Evolutionary conservation across 2,113 vertebrate species (phyloP).

Genomic region (Pogonocichla stellata): DNA sequence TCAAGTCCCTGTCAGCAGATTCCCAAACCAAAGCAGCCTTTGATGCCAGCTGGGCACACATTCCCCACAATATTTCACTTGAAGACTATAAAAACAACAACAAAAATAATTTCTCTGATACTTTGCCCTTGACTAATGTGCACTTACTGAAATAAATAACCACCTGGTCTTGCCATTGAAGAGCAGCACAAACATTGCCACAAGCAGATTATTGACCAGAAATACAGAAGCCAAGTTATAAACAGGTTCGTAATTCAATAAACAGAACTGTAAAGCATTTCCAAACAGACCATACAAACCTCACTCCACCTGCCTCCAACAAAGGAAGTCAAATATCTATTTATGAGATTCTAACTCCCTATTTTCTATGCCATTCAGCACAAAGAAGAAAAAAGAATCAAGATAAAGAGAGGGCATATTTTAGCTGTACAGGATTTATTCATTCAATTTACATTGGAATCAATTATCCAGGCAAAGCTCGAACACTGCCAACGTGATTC

Average conservation of each 20-base stretch:
- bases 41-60: background rate
- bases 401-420: slow-evolving; percentile 28
- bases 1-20: background rate
- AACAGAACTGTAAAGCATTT: background rate
- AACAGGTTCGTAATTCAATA: background rate
- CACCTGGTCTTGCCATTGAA: background rate
- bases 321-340: background rate
- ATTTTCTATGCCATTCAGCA: background rate
- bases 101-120: background rate
- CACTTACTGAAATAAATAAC: background rate
- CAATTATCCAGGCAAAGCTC: slow-evolving; percentile 40
- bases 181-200: background rate
- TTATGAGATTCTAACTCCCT: slow-evolving; percentile 22
- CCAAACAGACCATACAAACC: background rate
- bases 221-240: background rate
- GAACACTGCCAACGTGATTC: slow-evolving; percentile 3
- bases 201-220: background rate
- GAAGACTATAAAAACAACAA: background rate
- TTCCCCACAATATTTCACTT: background rate
- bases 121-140: background rate
- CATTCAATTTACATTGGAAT: slow-evolving; percentile 50
- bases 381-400: slow-evolving; percentile 4
- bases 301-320: background rate
- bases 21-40: background rate
- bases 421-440: slow-evolving; percentile 36